Evolutionary conservation across 2,888 invertebrate genomes (phyloP).

Genomic region (Hoplodrina blanda): DNA sequence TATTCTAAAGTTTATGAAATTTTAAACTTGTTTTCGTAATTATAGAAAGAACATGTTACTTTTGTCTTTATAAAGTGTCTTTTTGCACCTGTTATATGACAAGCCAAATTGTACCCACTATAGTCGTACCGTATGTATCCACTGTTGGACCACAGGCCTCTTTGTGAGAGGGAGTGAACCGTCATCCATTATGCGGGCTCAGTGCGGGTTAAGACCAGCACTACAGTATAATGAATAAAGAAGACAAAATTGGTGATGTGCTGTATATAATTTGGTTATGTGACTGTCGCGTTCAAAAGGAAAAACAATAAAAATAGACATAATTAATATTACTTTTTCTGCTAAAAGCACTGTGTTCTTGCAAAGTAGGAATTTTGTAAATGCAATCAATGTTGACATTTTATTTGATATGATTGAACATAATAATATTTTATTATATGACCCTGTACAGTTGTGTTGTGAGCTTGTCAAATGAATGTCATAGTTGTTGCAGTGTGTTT

Average conservation of each 20-base stretch:
- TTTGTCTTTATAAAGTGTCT: too few species aligned
- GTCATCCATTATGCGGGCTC: too few species aligned
- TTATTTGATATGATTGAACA: constrained; percentile 25
- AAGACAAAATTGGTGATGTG: not conserved
- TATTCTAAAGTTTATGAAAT: too few species aligned
- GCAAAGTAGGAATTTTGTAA: constrained; percentile 47
- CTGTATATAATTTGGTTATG: not conserved
- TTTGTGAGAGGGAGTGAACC: not conserved
- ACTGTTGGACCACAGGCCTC: not conserved
- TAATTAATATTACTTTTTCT: constrained; percentile 20
- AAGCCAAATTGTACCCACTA: constrained; percentile 11
- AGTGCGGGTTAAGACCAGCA: too few species aligned
- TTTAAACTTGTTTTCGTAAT: too few species aligned
- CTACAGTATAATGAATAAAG: too few species aligned
- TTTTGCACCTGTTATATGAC: not conserved
- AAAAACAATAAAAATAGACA: constrained; percentile 15
- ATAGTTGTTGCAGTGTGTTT: constrained; percentile 68
- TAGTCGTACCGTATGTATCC: not conserved
- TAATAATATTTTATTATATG: not conserved
- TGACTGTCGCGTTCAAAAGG: not conserved
- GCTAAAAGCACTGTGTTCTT: constrained; percentile 57
- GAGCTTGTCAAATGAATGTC: constrained; percentile 48
- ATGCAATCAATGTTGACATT: constrained; percentile 43
- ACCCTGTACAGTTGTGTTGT: constrained; percentile 9
- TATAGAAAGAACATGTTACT: too few species aligned